Evolutionary conservation across 2,113 vertebrate genomes (phyloP).

Genomic region (Xiphorhynchus elegans): DNA sequence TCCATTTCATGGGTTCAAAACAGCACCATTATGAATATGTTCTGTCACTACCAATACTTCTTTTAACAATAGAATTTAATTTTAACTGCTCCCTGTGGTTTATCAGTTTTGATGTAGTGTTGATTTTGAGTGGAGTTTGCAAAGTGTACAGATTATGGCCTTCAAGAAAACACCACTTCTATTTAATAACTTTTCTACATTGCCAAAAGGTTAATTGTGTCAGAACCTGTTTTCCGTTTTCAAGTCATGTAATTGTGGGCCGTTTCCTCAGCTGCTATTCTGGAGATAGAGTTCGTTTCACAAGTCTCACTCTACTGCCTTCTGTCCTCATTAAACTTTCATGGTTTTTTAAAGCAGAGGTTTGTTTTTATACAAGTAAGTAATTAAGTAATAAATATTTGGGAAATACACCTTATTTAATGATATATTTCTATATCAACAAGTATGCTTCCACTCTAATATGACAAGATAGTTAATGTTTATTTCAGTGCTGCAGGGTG

Average conservation of each 20-base stretch:
- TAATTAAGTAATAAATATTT: conserved; percentile 44
- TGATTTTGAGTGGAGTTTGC: not conserved
- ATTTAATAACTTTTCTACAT: not conserved
- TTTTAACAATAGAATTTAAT: not conserved
- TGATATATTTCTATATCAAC: not conserved
- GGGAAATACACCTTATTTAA: not conserved
- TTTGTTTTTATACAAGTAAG: not conserved
- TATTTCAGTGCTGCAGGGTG: not conserved
- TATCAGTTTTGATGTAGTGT: not conserved
- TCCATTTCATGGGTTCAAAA: not conserved
- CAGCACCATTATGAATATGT: not conserved
- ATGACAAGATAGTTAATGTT: not conserved
- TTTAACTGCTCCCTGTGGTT: not conserved
- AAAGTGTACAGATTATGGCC: not conserved
- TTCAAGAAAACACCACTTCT: not conserved
- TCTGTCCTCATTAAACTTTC: not conserved
- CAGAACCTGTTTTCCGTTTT: not conserved
- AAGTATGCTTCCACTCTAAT: not conserved
- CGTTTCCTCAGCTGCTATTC: not conserved
- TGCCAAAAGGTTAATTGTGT: conserved; percentile 1
- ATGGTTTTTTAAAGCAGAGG: conserved; percentile 1
- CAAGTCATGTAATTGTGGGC: not conserved
- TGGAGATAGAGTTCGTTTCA: not conserved
- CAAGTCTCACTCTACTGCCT: not conserved
- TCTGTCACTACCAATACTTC: not conserved